phyloP scores from a whole-genome alignment of 1,140 invertebrate species.

The Gerris buenoi region DNA sequence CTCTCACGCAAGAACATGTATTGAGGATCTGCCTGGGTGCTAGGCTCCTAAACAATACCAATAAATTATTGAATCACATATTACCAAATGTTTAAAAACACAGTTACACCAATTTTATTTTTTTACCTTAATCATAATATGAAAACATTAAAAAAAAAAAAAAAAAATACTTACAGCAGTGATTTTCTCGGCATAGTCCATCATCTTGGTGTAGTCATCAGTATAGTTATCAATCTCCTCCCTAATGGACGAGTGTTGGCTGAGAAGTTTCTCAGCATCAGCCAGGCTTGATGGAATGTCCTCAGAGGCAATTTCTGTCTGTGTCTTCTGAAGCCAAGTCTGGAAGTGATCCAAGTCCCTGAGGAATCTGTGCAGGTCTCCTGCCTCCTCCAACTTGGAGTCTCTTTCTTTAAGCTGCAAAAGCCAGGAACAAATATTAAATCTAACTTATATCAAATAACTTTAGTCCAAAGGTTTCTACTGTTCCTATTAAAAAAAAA shows the following conservation, averaged over 20 bases:
- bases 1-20: constrained; percentile 97
- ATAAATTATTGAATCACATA: too few species aligned
- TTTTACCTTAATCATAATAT: too few species aligned
- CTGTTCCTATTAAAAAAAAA: too few species aligned
- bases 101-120: too few species aligned
- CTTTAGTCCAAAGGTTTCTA: too few species aligned
- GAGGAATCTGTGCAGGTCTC: constrained; percentile 94
- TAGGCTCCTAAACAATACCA: constrained; percentile 40
- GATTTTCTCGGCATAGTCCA: constrained; percentile 93
- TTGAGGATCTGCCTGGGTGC: constrained; percentile 84
- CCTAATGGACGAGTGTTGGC: constrained; percentile 90
- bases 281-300: constrained; percentile 91
- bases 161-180: constrained; percentile 48
- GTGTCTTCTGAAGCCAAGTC: constrained; percentile 93
- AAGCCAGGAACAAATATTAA: constrained; percentile 15
- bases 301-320: constrained; percentile 93
- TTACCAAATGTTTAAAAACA: too few species aligned
- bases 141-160: too few species aligned
- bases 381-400: constrained; percentile 94
- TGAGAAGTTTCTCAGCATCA: constrained; percentile 91
- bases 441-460: too few species aligned
- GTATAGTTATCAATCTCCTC: constrained; percentile 99
- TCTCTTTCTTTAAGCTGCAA: constrained; percentile 82
- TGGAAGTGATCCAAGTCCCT: constrained; percentile 99
- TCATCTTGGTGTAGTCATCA: constrained; percentile 96